phyloP scores from a whole-genome alignment of 2,888 invertebrate genomes.

The Drosophila lutescens region DNA sequence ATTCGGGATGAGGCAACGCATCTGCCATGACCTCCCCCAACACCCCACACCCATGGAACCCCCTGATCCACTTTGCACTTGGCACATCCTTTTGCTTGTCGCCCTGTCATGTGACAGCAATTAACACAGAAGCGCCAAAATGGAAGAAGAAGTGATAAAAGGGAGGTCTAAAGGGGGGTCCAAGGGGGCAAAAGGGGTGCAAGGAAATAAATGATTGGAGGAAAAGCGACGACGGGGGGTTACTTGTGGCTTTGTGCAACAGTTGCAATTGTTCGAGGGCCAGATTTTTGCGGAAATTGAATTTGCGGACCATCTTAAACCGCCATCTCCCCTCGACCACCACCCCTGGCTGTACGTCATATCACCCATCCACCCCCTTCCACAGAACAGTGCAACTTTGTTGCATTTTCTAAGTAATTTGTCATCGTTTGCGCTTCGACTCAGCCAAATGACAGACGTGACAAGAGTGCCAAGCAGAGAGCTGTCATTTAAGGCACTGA shows the following conservation, averaged over 20 bases:
- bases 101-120: slow-evolving; percentile 72
- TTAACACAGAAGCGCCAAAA: slow-evolving; percentile 68
- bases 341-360: not conserved
- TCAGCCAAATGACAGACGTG: slow-evolving; percentile 57
- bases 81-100: slow-evolving; percentile 57
- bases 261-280: slow-evolving; percentile 36
- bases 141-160: slow-evolving; percentile 40
- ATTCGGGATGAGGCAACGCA: slow-evolving; percentile 24
- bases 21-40: slow-evolving; percentile 29
- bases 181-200: not conserved
- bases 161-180: not conserved
- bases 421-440: slow-evolving; percentile 62
- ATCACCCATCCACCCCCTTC: not conserved
- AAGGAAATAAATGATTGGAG: slow-evolving; percentile 6
- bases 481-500: slow-evolving; percentile 4
- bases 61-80: slow-evolving; percentile 31
- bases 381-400: slow-evolving; percentile 61
- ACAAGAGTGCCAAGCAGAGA: slow-evolving; percentile 27
- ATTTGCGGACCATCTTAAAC: slow-evolving; percentile 59
- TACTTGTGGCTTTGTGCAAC: slow-evolving; percentile 45
- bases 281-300: slow-evolving; percentile 70
- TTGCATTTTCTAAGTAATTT: slow-evolving; percentile 77
- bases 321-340: not conserved
- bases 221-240: slow-evolving; percentile 11
- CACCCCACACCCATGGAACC: not conserved